A percentile compares a stretch with the other conserved stretches of the same genome.
phyloP scores from a whole-genome alignment of 2,888 invertebrate genomes.

The Brachyptera risi region DNA sequence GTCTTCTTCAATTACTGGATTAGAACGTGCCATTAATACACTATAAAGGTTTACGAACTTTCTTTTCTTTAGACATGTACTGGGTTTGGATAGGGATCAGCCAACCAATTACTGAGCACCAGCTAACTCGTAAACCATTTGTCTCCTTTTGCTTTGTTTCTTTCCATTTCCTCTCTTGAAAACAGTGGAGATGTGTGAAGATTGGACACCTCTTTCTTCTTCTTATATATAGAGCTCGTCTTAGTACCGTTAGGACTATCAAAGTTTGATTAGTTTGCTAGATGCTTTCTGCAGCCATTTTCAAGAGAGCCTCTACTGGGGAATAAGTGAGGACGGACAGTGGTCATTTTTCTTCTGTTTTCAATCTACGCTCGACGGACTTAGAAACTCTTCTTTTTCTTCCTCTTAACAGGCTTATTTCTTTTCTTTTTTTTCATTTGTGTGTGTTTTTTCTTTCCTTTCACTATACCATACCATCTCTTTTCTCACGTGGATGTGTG shows the following conservation, averaged over 20 bases:
- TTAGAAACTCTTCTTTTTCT: constrained; percentile 27
- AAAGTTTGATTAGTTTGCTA: constrained; percentile 35
- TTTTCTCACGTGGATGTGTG: constrained; percentile 21
- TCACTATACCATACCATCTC: constrained; percentile 21
- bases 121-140: constrained; percentile 32
- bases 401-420: constrained; percentile 22
- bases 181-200: constrained; percentile 28
- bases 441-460: constrained; percentile 16
- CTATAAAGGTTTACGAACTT: constrained; percentile 25
- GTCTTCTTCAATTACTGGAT: constrained; percentile 19
- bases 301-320: constrained; percentile 2
- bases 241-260: constrained; percentile 32
- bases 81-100: constrained; percentile 24
- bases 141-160: constrained; percentile 29
- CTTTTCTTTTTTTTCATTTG: constrained; percentile 19
- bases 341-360: constrained; percentile 34
- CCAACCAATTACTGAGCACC: constrained; percentile 28
- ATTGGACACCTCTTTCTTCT: constrained; percentile 30
- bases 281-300: constrained; percentile 26
- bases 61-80: constrained; percentile 23
- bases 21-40: constrained; percentile 26
- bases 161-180: constrained; percentile 21
- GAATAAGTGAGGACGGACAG: constrained; percentile 31
- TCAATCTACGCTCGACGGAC: constrained; percentile 33
- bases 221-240: constrained; percentile 14